Conservation (phyloP, 2,888 invertebrate species). For the Liodrosophila aerea region DNA sequence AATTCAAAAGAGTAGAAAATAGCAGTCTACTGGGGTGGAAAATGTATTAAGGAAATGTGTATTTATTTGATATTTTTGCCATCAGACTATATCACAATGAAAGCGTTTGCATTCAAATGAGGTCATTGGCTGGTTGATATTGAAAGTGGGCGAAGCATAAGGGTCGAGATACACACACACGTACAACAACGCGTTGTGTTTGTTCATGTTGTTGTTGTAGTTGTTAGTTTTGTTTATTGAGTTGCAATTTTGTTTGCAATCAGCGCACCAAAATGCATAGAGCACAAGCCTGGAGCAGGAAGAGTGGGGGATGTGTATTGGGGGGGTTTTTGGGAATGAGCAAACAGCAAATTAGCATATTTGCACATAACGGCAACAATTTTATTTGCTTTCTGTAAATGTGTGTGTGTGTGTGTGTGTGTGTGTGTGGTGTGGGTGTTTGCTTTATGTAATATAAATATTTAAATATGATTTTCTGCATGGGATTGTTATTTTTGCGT, state of each 20-base stretch:
- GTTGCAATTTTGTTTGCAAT: constrained; percentile 77
- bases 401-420: constrained; percentile 11
- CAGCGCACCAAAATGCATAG: constrained; percentile 49
- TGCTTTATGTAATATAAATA: constrained; percentile 61
- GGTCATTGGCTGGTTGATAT: constrained; percentile 57
- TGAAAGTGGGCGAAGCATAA: constrained; percentile 5
- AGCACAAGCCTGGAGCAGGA: constrained; percentile 1
- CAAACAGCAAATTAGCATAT: constrained; percentile 71
- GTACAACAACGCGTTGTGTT: too few relatives aligned
- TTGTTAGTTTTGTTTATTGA: constrained; percentile 69
- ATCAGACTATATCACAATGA: constrained; percentile 53
- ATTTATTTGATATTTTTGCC: constrained; percentile 44
- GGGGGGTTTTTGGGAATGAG: constrained; percentile 47
- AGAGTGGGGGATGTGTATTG: constrained; percentile 15
- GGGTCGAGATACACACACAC: too few relatives aligned
- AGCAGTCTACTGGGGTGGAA: constrained; percentile 31
- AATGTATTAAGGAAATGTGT: constrained; percentile 25
- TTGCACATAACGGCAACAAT: constrained; percentile 66
- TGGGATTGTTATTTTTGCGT: constrained; percentile 21
- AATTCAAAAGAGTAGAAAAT: constrained; percentile 4
- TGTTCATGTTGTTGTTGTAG: too few relatives aligned
- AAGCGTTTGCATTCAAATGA: constrained; percentile 54
- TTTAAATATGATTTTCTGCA: constrained; percentile 58
- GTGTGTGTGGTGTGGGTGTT: constrained; percentile 13
- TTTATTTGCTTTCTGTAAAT: constrained; percentile 41